Evolutionary conservation across 2,797 vertebrate genomes (phyloP), one percentile per base, ranked within the genome.

Genomic region (Luscinia megarhynchos): DNA sequence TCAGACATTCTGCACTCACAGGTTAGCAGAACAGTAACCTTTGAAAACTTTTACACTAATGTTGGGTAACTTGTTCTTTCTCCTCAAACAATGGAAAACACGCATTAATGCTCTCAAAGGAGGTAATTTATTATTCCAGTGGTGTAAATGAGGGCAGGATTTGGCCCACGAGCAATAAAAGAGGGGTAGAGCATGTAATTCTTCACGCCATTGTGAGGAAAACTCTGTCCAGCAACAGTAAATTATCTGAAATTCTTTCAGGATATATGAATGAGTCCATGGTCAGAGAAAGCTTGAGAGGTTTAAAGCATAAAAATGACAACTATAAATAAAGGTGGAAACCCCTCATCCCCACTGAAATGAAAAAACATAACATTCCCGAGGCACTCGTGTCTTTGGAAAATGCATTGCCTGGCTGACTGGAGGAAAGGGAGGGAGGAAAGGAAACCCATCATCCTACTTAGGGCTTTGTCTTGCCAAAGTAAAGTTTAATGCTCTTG

Each of bases 301-400:
- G 84, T 95, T 95, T 96, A 90, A 96, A 94, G 43, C 93, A 90
- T 95, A 95, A 97, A 97, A 97, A 93, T 94, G 84, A 85, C 96
- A 96, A 75, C 89, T 75, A 93, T 97, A 97, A 97, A 97, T 97
- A 97, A 97, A 97, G 66, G 77, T 84, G 69, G 66, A 97, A 97
- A 84, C 26, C 64, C 59, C 72, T 95, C 72, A 89, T 95, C 74
- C 54, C 59, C 79, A 81, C 38, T 74, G 57, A 96, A 96, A 95
- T 93, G 95, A 96, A 97, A 95, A 91, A 97, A 68, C 53, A 90
- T 58, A 91, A 57, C 84, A 95, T 97, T 97, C 95, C 92, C n/a
- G 38, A 96, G 81, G 73, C 75, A 45, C 78, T 57, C 34, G 29
- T 92, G 88, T 91, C 87, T 97, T 94, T 96, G 84, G 86, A 97